Evolutionary conservation across 2,888 invertebrate species (phyloP).

Genomic region (Podabrus alpinus): DNA sequence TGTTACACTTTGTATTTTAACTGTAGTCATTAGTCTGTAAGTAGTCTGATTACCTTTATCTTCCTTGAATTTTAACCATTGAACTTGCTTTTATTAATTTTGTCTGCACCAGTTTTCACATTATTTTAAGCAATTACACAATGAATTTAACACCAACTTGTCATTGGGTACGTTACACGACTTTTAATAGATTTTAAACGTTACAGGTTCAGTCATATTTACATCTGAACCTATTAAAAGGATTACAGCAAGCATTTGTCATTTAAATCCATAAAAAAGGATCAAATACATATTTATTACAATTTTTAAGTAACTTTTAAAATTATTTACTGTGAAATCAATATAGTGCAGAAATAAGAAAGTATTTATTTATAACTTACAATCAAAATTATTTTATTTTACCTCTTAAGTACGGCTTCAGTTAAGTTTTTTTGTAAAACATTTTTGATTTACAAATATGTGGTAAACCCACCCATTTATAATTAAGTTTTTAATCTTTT

Average conservation of each 20-base stretch:
- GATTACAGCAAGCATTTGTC: neutral
- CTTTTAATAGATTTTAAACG: neutral
- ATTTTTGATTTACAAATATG: no score
- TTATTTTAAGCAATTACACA: neutral
- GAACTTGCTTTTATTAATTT: neutral
- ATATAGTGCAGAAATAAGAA: no score
- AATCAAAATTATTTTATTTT: no score
- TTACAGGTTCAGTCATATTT: neutral
- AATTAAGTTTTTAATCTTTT: no score
- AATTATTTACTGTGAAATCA: no score
- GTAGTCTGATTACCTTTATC: neutral
- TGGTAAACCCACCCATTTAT: no score
- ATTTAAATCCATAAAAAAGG: neutral
- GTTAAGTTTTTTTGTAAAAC: no score
- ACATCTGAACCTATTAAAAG: no score
- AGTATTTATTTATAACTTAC: no score
- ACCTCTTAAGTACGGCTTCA: no score
- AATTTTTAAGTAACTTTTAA: no score
- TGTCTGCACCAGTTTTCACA: neutral
- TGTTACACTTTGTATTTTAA: neutral
- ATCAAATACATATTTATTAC: no score
- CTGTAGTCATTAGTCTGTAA: neutral
- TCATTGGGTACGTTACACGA: neutral
- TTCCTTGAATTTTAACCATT: neutral
- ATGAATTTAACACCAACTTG: neutral